Evolutionary conservation across 2,888 invertebrate species (phyloP).

Genomic region (Drosophila formosana): DNA sequence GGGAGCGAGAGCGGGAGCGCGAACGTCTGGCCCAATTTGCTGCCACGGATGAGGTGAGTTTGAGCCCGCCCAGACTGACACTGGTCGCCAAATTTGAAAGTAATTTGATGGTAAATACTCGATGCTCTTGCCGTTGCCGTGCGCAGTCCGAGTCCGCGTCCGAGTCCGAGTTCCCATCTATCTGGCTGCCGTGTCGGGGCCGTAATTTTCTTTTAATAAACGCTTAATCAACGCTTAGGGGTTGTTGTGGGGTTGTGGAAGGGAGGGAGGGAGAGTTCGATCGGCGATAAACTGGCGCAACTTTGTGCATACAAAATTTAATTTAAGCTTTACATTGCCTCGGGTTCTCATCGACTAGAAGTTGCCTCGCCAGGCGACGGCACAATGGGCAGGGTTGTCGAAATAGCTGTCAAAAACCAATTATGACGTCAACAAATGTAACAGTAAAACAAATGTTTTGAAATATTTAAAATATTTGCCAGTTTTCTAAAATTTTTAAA

Average conservation of each 20-base stretch:
- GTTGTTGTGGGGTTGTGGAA: neutral
- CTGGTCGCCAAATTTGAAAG: constrained; percentile 48
- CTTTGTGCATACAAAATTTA: constrained; percentile 54
- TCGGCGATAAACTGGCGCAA: constrained; percentile 56
- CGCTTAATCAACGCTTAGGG: constrained; percentile 52
- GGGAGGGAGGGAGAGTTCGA: constrained; percentile 36
- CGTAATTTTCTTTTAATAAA: constrained; percentile 59
- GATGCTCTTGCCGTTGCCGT: constrained; percentile 6
- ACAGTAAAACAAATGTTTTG: too few relatives aligned
- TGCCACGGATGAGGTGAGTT: constrained; percentile 72
- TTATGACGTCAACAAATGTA: neutral
- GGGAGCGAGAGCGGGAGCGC: constrained; percentile 30
- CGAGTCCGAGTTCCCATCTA: neutral
- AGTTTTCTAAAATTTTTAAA: too few relatives aligned
- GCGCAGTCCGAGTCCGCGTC: neutral
- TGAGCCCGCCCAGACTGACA: constrained; percentile 2
- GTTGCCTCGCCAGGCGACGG: neutral
- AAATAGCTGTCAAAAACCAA: neutral
- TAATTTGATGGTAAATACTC: constrained; percentile 54
- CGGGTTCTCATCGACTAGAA: constrained; percentile 13
- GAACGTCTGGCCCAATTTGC: constrained; percentile 45
- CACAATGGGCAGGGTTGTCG: constrained; percentile 38
- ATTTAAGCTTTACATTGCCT: constrained; percentile 40
- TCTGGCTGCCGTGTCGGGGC: neutral
- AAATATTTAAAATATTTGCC: too few relatives aligned